These are phyloP conservation scores for Mizuhopecten yessoensis DNA, from an alignment of 1,140 invertebrate genomes.

Conservation along the genomic window DNA sequence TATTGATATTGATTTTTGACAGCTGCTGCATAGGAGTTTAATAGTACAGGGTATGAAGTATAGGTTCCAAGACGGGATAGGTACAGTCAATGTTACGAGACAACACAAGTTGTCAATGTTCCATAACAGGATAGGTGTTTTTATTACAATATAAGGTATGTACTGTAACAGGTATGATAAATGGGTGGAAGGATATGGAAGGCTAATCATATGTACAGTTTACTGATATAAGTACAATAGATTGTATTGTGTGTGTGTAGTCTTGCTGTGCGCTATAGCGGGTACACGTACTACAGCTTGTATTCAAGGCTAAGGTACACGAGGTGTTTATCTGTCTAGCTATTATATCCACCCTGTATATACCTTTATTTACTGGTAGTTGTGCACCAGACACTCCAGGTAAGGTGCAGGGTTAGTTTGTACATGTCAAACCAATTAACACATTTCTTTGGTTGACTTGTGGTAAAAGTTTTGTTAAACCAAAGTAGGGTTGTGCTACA, in stretches of 20 bases:
- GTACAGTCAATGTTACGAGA: background rate
- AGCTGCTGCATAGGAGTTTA: background rate
- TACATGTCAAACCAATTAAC: background rate
- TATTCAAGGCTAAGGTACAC: conserved; percentile 1
- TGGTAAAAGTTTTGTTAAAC: background rate
- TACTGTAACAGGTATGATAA: background rate
- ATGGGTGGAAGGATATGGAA: background rate
- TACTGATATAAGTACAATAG: background rate
- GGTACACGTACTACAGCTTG: background rate
- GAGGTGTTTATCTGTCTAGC: background rate
- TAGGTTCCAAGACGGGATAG: background rate
- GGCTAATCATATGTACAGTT: background rate
- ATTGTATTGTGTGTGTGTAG: background rate
- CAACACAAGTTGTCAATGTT: background rate
- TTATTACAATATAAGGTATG: background rate
- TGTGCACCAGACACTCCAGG: background rate
- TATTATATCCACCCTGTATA: no score
- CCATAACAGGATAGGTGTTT: background rate
- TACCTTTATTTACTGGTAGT: no score
- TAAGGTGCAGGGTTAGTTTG: background rate
- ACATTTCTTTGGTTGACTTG: background rate
- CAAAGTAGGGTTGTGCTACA: background rate
- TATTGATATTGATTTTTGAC: background rate
- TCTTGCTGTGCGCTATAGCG: background rate
- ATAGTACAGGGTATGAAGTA: background rate